Conservation (phyloP, 2,888 invertebrate genomes). For the Neoaliturus tenellus region DNA sequence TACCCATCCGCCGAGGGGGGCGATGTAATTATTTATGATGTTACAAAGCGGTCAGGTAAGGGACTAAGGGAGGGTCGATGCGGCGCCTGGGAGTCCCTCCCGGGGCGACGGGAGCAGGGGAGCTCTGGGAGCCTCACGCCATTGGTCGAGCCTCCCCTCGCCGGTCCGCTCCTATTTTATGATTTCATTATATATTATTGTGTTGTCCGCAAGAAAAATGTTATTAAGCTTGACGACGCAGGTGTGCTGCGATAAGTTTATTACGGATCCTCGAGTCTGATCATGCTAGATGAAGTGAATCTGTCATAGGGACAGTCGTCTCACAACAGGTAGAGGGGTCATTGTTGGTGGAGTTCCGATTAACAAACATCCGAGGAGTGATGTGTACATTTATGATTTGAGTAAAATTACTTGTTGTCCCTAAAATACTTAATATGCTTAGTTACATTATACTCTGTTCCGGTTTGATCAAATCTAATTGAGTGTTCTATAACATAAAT, state of each 20-base stretch:
- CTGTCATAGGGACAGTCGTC: too few relatives aligned
- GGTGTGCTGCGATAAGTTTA: constrained; percentile 19
- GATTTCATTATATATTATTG: constrained; percentile 37
- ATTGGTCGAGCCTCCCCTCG: not conserved
- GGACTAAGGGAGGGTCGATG: constrained; percentile 5
- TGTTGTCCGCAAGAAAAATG: not conserved
- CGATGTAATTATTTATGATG: constrained; percentile 48
- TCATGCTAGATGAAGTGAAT: too few relatives aligned
- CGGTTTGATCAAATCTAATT: too few relatives aligned
- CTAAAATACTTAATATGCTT: too few relatives aligned
- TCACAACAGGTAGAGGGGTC: too few relatives aligned
- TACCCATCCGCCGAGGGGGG: constrained; percentile 26
- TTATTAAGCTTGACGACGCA: constrained; percentile 6
- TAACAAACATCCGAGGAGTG: too few relatives aligned
- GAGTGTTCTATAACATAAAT: too few relatives aligned
- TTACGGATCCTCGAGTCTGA: not conserved
- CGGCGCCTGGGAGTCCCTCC: not conserved
- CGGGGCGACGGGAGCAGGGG: not conserved
- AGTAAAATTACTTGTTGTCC: too few relatives aligned
- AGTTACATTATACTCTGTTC: too few relatives aligned
- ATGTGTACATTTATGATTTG: too few relatives aligned
- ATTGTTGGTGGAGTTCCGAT: not conserved
- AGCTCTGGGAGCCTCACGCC: not conserved
- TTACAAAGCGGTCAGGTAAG: constrained; percentile 44
- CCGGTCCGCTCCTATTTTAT: constrained; percentile 1